Base-by-base conservation (phyloP, 1,140 invertebrate species). In the Nephila pilipes region DNA sequence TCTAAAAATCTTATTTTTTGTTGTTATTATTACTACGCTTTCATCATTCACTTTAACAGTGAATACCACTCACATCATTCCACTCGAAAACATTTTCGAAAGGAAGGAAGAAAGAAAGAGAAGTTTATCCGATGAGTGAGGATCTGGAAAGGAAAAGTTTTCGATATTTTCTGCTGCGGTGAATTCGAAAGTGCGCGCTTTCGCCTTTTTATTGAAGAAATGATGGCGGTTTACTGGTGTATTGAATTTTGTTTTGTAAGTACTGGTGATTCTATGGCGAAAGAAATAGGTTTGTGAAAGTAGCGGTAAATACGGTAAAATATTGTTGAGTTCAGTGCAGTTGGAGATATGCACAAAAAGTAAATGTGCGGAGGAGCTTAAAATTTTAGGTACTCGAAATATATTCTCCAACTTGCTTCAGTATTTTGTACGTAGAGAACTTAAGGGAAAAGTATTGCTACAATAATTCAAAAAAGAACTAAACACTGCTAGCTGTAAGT, bases 1-100 rank as follows among this genome's bases (percentile, higher is more conserved):
- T 83, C 54, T 55, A 25, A 83, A 25, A 54, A 54, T 83, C n/a
- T 25, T 20, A 54, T 46, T 83, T 54, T 83, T 83, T 83, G 46
- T 75, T 75, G 20, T 75, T 32, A 32, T 75, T 75, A 75, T 75
- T 75, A 75, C 32, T 75, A 14, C 18, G 46, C 29, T 83, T 55
- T 83, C 54, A 83, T 83, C 80, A 55, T 55, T 83, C 36, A 83
- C 38, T 83, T 83, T 16, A 14, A 2, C 8, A 25, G 80, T 83
- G 80, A 83, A 83, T 83, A 83, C 54, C 80, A 54, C 80, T 36
- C 69, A 16, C 69, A n/a, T 25, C n/a, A 29, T 55, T 83, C n/a
- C 54, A 32, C 80, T 83, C 54, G 38, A 83, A 14, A 14, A 25
- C 80, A 22, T 55, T 54, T 32, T 20, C 22, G 25, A 83, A 25